Base-by-base conservation (phyloP, 1,140 invertebrate genomes). In the Lerema accius region DNA sequence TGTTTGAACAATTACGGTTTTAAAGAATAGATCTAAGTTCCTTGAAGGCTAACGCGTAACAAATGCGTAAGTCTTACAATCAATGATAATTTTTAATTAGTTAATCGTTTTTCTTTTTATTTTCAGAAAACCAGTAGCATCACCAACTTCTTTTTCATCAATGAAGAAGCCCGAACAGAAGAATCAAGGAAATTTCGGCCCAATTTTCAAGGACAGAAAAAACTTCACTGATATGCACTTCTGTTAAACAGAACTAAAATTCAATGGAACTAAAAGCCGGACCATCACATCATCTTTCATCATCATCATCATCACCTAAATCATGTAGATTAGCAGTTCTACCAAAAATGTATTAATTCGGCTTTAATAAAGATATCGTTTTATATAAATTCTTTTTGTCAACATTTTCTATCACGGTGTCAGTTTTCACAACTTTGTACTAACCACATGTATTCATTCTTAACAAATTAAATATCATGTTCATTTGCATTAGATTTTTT, bases 201-300 rank as follows among this genome's bases (percentile, higher is more conserved):
- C 94, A 16, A 90, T 93, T 45, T 95, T 93, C 84, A 95, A 95
- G 87, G 94, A 94, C 89, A 94, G 94, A 75, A 90, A 94, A 68
- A 92, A 94, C 71, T 96, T 95, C 73, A 85, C 92, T 13, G 92
- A 94, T 63, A 94, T 95, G 93, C 95, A 96, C 77, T 84, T 92
- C 77, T 94, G 92, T 82, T 95, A 89, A 89, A 69, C 66, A 56
- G 26, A 58, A 56, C 28, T 46, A n/a, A n/a, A n/a, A n/a, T n/a
- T 46, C 55, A 58, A 48, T 48, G 15, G 16, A 66, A 35, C 56
- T 49, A 50, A 62, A 53, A 63, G 69, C 73, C 75, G 76, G 74
- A 67, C 64, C 78, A 76, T 62, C 71, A 68, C 64, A 58, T 73
- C 71, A 70, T 69, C 32, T 62, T 71, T 66, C 60, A 66, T 64